Evolutionary conservation across 2,888 invertebrate species (phyloP).

Genomic region (Margaritifera margaritifera): DNA sequence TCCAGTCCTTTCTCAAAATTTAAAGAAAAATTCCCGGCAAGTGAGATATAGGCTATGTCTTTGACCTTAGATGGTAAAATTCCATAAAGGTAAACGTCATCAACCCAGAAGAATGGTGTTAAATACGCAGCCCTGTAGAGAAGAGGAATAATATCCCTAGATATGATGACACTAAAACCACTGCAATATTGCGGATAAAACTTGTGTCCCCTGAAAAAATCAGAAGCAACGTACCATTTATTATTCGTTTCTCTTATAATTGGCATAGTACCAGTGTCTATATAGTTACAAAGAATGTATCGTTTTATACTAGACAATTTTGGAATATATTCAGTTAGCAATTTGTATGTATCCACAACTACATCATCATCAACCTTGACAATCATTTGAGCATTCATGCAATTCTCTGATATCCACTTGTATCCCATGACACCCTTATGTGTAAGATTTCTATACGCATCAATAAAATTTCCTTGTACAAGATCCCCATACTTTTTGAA

Average conservation of each 20-base stretch:
- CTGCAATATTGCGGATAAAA: conserved; percentile 35
- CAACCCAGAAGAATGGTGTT: conserved; percentile 42
- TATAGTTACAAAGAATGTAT: conserved; percentile 35
- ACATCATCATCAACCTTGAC: conserved; percentile 57
- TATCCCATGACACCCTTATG: too few relatives aligned
- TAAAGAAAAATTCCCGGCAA: conserved; percentile 11
- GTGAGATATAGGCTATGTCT: conserved; percentile 23
- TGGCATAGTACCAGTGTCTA: conserved; percentile 29
- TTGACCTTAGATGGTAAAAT: conserved; percentile 27
- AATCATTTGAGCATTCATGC: conserved; percentile 42
- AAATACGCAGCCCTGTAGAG: conserved; percentile 25
- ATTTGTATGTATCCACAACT: conserved; percentile 41
- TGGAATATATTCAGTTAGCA: conserved; percentile 24
- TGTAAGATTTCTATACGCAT: conserved; percentile 50
- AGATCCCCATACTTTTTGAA: conserved; percentile 42
- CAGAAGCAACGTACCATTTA: conserved; percentile 31
- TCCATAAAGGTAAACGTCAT: conserved; percentile 37
- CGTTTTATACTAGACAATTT: conserved; percentile 17
- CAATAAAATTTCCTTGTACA: conserved; percentile 53
- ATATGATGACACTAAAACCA: conserved; percentile 32
- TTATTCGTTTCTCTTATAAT: conserved; percentile 29
- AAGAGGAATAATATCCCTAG: conserved; percentile 32
- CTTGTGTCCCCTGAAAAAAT: conserved; percentile 25
- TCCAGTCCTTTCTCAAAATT: conserved; percentile 7
- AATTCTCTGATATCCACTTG: conserved; percentile 51